Evolutionary conservation across 2,113 vertebrate genomes (phyloP).

Genomic region (Psettodes erumei): DNA sequence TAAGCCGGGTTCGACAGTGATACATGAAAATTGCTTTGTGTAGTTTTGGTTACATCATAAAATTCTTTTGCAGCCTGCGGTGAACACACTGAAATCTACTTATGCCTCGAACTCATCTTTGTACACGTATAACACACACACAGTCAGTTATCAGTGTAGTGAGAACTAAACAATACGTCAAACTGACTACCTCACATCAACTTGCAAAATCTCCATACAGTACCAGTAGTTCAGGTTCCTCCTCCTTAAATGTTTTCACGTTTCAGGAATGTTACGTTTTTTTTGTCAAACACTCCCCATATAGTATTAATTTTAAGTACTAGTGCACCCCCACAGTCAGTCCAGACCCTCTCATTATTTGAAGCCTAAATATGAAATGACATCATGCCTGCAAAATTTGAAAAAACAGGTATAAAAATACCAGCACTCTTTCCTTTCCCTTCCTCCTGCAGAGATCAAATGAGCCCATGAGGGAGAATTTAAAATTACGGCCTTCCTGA

Average conservation of each 20-base stretch:
- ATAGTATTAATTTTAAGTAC: constrained; percentile 25
- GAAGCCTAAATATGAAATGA: constrained; percentile 68
- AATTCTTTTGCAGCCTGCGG: constrained; percentile 31
- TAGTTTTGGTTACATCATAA: constrained; percentile 16
- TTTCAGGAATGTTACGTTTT: constrained; percentile 56
- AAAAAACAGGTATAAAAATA: constrained; percentile 71
- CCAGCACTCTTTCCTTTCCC: constrained; percentile 34
- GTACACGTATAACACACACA: constrained; percentile 14
- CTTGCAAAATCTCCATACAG: constrained; percentile 36
- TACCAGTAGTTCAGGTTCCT: not conserved
- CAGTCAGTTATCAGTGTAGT: constrained; percentile 44
- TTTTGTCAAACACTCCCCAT: constrained; percentile 19
- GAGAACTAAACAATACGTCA: constrained; percentile 64
- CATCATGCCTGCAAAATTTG: constrained; percentile 66
- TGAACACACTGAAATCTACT: constrained; percentile 36
- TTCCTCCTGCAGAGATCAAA: constrained; percentile 72
- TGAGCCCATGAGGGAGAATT: constrained; percentile 63
- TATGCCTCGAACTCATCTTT: constrained; percentile 14
- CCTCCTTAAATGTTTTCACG: constrained; percentile 51
- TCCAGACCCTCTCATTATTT: constrained; percentile 61
- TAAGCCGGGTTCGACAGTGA: not conserved
- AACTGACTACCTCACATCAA: constrained; percentile 54
- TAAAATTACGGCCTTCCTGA: constrained; percentile 62
- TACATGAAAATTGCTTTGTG: constrained; percentile 15
- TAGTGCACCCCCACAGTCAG: constrained; percentile 20